Evolutionary conservation across 2,888 invertebrate species (phyloP).

Genomic region (Rhogogaster chlorosoma): DNA sequence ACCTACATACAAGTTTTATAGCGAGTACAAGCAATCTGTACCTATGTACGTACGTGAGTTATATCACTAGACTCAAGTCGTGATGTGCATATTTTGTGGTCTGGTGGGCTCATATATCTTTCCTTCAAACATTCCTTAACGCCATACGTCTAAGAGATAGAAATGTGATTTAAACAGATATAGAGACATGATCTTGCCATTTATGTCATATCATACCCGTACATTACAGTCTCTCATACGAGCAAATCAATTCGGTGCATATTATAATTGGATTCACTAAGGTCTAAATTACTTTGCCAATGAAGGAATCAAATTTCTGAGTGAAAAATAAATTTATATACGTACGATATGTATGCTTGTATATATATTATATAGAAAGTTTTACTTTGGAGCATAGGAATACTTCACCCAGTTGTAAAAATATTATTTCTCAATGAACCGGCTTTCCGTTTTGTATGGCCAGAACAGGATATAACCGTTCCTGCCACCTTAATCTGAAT

Average conservation of each 20-base stretch:
- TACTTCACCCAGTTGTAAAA: constrained; percentile 39
- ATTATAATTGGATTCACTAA: too few species aligned
- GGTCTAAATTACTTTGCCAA: too few species aligned
- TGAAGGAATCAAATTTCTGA: too few species aligned
- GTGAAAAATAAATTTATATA: not conserved
- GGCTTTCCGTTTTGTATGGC: not conserved
- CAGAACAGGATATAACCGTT: not conserved
- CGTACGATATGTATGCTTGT: not conserved
- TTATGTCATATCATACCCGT: not conserved
- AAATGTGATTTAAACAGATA: not conserved
- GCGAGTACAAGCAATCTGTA: not conserved
- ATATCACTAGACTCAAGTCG: not conserved
- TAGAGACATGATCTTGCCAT: not conserved
- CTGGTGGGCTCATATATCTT: not conserved
- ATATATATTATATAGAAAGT: constrained; percentile 5
- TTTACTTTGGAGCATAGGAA: constrained; percentile 1
- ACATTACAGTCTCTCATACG: not conserved
- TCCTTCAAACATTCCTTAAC: not conserved
- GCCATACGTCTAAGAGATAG: not conserved
- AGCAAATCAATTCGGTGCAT: not conserved
- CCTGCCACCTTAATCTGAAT: constrained; percentile 47
- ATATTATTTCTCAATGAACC: constrained; percentile 49
- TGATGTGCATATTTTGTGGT: constrained; percentile 30
- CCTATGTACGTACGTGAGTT: not conserved
- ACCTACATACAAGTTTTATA: not conserved